Percentiles rank a stretch among this genome's conserved stretches.
These are phyloP conservation scores for Miniopterus natalensis DNA, from an alignment of 2,113 vertebrate genomes.

Conservation along the genomic window DNA sequence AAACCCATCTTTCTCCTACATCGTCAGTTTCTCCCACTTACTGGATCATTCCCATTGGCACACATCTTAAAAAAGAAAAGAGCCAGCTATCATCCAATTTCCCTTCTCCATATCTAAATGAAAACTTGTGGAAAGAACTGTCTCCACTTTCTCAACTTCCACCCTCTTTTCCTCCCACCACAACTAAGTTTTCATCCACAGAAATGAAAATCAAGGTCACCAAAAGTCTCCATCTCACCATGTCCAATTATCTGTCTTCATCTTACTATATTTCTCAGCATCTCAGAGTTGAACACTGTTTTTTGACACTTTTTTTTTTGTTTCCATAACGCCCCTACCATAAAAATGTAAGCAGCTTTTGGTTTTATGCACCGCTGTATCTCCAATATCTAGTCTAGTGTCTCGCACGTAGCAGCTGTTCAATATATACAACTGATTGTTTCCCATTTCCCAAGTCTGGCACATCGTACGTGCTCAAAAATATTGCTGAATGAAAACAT, in stretches of 20 bases:
- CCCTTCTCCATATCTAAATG: background rate
- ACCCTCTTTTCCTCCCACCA: background rate
- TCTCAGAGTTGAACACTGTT: background rate
- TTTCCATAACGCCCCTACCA: background rate
- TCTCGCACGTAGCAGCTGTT: background rate
- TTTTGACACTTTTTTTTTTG: background rate
- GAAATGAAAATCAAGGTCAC: background rate
- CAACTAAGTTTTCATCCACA: constrained; percentile 11
- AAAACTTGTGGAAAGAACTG: background rate
- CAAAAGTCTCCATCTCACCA: background rate
- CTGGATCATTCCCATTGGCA: background rate
- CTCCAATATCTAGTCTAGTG: background rate
- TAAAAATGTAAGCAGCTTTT: background rate
- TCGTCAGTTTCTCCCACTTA: background rate
- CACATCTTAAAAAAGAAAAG: background rate
- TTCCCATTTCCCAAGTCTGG: background rate
- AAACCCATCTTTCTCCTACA: background rate
- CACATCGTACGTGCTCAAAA: background rate
- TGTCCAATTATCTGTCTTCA: background rate
- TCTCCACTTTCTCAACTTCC: constrained; percentile 48
- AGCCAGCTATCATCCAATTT: background rate
- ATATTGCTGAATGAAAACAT: background rate
- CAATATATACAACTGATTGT: background rate
- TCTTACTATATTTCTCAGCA: background rate
- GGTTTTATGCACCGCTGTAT: background rate